Conservation (phyloP, 2,888 invertebrate species). For the Stegophylla sp. region DNA sequence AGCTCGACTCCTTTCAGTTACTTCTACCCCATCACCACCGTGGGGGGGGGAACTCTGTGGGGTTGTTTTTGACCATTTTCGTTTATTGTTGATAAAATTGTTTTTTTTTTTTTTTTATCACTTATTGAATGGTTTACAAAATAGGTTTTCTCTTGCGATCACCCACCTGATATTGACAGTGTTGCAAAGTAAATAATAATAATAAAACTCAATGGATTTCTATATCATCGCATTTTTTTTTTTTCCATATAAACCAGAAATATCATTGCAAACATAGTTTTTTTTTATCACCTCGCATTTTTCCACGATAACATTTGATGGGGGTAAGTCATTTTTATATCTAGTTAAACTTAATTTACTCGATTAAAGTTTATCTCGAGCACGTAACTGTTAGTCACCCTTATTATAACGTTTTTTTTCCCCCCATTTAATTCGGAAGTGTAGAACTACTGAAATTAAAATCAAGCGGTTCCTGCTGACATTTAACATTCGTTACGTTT, state of each 20-base stretch:
- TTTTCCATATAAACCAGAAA: constrained; percentile 17
- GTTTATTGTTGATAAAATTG: constrained; percentile 55
- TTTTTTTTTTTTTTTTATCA: constrained; percentile 45
- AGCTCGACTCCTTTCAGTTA: constrained; percentile 24
- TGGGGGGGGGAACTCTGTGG: constrained; percentile 47
- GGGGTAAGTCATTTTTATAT: too few species aligned
- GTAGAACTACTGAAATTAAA: too few species aligned
- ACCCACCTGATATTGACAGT: constrained; percentile 28
- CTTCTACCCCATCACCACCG: background rate
- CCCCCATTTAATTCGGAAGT: too few species aligned
- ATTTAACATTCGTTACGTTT: too few species aligned
- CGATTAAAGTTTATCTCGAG: too few species aligned
- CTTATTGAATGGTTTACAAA: constrained; percentile 45
- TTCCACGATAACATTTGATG: too few species aligned
- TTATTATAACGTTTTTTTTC: too few species aligned
- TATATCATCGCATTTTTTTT: background rate
- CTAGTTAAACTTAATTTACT: too few species aligned
- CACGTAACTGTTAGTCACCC: too few species aligned
- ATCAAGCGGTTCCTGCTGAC: too few species aligned
- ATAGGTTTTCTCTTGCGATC: constrained; percentile 46
- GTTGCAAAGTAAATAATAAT: constrained; percentile 23
- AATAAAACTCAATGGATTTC: constrained; percentile 25
- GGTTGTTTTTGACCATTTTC: constrained; percentile 46
- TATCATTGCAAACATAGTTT: background rate
- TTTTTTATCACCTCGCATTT: background rate